Evolutionary conservation across 2,113 vertebrate species (phyloP).

Genomic region (Thymallus thymallus): DNA sequence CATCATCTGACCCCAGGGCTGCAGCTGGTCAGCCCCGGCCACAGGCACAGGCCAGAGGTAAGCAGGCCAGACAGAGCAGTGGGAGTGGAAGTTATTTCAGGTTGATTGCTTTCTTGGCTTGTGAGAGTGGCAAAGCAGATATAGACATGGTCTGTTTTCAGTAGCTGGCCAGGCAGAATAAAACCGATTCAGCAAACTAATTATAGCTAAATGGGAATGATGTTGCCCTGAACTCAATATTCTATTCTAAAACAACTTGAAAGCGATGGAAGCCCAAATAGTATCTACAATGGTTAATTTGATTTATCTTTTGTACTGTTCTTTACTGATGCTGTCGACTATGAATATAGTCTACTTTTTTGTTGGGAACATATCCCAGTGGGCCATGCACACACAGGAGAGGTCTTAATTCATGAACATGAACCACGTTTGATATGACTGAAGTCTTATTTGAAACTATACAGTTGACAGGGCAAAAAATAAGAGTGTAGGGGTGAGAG

Average conservation of each 20-base stretch:
- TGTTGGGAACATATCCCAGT: neutral
- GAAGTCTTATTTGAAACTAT: neutral
- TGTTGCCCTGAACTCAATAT: neutral
- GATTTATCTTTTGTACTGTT: no score
- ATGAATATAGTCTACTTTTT: neutral
- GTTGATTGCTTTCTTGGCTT: neutral
- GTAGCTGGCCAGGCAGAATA: neutral
- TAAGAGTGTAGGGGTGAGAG: neutral
- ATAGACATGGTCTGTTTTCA: slow-evolving; percentile 28
- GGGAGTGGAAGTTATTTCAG: neutral
- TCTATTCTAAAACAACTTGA: neutral
- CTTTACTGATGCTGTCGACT: no score
- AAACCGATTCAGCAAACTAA: neutral
- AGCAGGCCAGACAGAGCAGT: neutral
- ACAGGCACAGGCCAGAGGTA: slow-evolving; percentile 65
- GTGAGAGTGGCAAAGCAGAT: neutral
- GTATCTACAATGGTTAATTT: no score
- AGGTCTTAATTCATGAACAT: neutral
- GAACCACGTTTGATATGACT: neutral
- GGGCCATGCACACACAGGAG: neutral
- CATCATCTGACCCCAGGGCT: slow-evolving; percentile 55
- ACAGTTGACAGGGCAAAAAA: neutral
- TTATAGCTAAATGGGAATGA: neutral
- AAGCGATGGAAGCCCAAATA: no score
- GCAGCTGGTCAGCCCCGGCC: slow-evolving; percentile 45